Evolutionary conservation across 2,888 invertebrate species (phyloP).

Genomic region (Pyrgus malvae): DNA sequence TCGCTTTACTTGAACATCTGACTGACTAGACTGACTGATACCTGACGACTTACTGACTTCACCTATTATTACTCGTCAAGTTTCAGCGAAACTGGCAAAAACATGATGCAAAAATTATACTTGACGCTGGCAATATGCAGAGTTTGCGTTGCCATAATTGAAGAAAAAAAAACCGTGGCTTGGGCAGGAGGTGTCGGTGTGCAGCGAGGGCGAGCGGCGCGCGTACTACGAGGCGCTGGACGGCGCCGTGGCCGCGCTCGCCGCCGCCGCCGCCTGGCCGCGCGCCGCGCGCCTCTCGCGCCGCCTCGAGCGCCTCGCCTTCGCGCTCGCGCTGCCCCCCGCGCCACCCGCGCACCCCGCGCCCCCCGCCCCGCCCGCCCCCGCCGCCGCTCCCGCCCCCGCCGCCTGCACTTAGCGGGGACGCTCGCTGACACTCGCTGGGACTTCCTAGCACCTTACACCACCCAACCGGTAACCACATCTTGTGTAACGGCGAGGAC

Average conservation of each 20-base stretch:
- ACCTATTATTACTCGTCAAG: too few relatives aligned
- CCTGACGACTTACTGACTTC: too few relatives aligned
- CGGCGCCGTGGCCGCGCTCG: slow-evolving; percentile 79
- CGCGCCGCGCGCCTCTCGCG: slow-evolving; percentile 42
- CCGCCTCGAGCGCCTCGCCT: slow-evolving; percentile 10
- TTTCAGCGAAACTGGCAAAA: too few relatives aligned
- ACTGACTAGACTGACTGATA: too few relatives aligned
- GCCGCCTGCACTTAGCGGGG: slow-evolving; percentile 37
- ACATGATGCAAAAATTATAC: too few relatives aligned
- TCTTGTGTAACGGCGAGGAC: too few relatives aligned
- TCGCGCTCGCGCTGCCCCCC: background rate
- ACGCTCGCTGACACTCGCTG: too few relatives aligned
- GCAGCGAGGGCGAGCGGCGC: slow-evolving; percentile 75
- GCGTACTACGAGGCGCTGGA: slow-evolving; percentile 84
- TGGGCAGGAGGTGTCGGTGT: slow-evolving; percentile 55
- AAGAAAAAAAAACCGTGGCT: too few relatives aligned
- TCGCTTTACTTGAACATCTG: too few relatives aligned
- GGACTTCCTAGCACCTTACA: too few relatives aligned
- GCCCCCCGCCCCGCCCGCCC: slow-evolving; percentile 38
- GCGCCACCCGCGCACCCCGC: slow-evolving; percentile 33
- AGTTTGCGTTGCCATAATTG: too few relatives aligned
- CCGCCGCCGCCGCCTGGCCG: slow-evolving; percentile 49
- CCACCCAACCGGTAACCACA: too few relatives aligned
- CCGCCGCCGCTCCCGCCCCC: background rate
- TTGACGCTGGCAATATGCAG: background rate